Base-by-base conservation (phyloP, 2,888 invertebrate genomes). In the Lissocephala sabroskyi region DNA sequence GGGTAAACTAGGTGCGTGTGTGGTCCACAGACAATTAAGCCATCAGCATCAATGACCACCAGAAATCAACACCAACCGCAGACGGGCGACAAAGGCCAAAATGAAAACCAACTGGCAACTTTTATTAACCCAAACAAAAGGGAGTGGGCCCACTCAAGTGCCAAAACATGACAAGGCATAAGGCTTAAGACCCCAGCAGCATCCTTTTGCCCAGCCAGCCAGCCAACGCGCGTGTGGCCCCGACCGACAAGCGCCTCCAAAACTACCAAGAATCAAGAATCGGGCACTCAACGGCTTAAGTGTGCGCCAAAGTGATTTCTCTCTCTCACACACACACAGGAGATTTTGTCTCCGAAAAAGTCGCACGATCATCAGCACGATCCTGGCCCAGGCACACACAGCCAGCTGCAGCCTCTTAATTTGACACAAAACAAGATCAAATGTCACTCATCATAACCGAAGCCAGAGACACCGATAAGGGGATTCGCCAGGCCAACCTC, bases 361-460 rank as follows among this genome's bases (percentile, higher is more conserved):
- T 73, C 80, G 75, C 79, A 76, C 76, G 79, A 76, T 79, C 80
- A 79, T 71, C 68, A 45, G 11, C 35, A 41, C 29, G 36, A 48
- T 45, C 50, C 50, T 35, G 6, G 10, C 10, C 10, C 7, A 35
- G 16, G 4, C 14, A 17, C 5, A 13, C 47, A 49, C 50, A 49
- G 65, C 52, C 76, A 79, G 55, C 75, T 76, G 66, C 71, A 71
- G 76, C 75, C 76, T 80, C 80, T 79, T 79, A 79, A 79, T 79
- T 80, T 80, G 81, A 80, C 80, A 80, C 71, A 78, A 75, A 79
- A 76, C 71, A 77, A 80, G 79, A 80, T 80, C 79, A 80, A 79
- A 79, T 80, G 79, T 79, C 81, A 80, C 67, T 68, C 62, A 63
- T 65, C 66, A 73, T 67, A 59, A 57, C 56, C 6, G 45, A 17